Percentiles rank a stretch among this genome's conserved stretches.
phyloP scores from a whole-genome alignment of 2,888 invertebrate genomes.

The Leucania comma region DNA sequence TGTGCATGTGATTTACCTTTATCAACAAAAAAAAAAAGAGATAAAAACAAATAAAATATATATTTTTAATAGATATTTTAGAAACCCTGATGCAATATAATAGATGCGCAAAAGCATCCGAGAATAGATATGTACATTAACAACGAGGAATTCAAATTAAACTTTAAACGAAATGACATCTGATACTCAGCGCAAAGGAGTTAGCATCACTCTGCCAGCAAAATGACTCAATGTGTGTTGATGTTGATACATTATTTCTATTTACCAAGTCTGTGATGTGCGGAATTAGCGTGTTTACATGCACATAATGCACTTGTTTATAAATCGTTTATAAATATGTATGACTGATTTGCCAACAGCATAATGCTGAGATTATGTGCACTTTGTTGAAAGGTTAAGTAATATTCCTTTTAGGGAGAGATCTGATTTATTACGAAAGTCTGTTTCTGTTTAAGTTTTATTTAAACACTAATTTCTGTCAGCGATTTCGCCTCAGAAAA shows the following conservation, averaged over 20 bases:
- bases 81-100: background rate
- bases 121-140: slow-evolving; percentile 33
- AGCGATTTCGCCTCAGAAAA: too few species aligned
- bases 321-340: slow-evolving; percentile 36
- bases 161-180: slow-evolving; percentile 32
- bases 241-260: slow-evolving; percentile 29
- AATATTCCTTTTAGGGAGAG: slow-evolving; percentile 30
- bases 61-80: too few species aligned
- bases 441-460: slow-evolving; percentile 4
- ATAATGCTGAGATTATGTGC: slow-evolving; percentile 17
- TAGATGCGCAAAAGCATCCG: slow-evolving; percentile 4
- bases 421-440: slow-evolving; percentile 23
- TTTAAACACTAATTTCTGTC: too few species aligned
- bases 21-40: too few species aligned
- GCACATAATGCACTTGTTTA: slow-evolving; percentile 24
- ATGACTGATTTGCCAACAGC: slow-evolving; percentile 11
- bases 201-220: slow-evolving; percentile 38
- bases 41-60: too few species aligned
- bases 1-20: too few species aligned
- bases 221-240: slow-evolving; percentile 42
- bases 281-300: slow-evolving; percentile 36
- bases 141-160: slow-evolving; percentile 20
- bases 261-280: slow-evolving; percentile 18
- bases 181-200: slow-evolving; percentile 33
- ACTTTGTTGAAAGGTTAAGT: slow-evolving; percentile 35